Base-by-base conservation (phyloP, 2,888 invertebrate species). In the Drosophila formosana region DNA sequence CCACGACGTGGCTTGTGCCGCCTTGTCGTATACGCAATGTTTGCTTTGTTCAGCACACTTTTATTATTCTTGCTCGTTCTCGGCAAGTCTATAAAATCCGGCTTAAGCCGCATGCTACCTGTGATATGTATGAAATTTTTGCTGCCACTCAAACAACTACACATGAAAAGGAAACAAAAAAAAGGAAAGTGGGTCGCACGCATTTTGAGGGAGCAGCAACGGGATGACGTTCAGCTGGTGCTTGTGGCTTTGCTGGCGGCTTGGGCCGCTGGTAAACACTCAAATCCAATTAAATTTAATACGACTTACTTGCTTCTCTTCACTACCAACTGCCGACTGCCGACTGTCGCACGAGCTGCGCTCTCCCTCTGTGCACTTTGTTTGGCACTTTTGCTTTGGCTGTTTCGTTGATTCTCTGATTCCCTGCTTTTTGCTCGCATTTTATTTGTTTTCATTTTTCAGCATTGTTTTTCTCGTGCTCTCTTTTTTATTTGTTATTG, bases 231-330 rank as follows among this genome's bases (percentile, higher is more conserved):
- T 83, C 75, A 68, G 83, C 82, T 79, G 71, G 66, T 76, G 78
- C 76, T 76, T 86, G 84, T 76, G 82, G 82, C 87, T 84, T 85
- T 80, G 81, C 86, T 62, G 77, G 64, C 86, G 88, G 86, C 83
- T 82, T 82, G 80, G 78, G 79, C 79, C 84, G 73, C 82, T 80
- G 87, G 85, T 86, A 86, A 86, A 88, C 87, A 84, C 89, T 88
- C 87, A 86, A 86, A 86, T 86, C 85, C 85, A 86, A 86, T 86
- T 86, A 86, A 86, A 88, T 86, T 88, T 86, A 88, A 86, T 86
- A 84, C 85, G 89, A 88, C 89, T 86, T 86, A 88, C 87, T 87
- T 83, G 78, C 75, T 83, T 68, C 78, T 77, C 72, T 68, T 41
- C 53, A 66, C 58, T 51, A 8, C 30, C 18, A 18, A 18, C 18